Percentiles rank a stretch among this genome's conserved stretches.
Conservation (phyloP, 2,113 vertebrate genomes). For the Trichechus manatus region DNA sequence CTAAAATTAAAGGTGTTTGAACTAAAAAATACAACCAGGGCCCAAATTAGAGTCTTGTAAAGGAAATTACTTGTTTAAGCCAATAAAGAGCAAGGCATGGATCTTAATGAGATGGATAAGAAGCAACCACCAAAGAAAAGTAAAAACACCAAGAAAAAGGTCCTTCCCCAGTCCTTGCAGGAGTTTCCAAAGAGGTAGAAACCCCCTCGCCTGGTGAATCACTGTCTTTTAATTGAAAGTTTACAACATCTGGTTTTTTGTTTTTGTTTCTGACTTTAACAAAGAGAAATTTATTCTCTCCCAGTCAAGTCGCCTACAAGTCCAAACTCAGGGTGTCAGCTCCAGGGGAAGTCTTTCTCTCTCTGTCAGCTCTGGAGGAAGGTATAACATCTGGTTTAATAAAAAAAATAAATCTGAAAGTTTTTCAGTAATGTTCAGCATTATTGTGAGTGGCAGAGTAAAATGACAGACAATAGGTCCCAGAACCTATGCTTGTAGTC, state of each 20-base stretch:
- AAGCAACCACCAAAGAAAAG: neutral
- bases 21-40: neutral
- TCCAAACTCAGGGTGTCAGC: too few relatives aligned
- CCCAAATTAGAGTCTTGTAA: neutral
- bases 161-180: neutral
- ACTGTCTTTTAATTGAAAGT: neutral
- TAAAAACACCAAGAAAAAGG: neutral
- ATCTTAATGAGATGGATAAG: neutral
- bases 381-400: neutral
- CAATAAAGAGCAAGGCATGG: neutral
- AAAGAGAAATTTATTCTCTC: too few relatives aligned
- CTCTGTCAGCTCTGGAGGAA: too few relatives aligned
- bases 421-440: neutral
- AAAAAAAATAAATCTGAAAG: neutral
- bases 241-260: neutral
- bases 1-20: neutral
- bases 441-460: neutral
- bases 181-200: neutral
- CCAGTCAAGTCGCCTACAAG: too few relatives aligned
- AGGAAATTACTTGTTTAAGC: neutral
- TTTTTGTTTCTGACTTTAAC: too few relatives aligned
- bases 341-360: too few relatives aligned
- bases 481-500: neutral
- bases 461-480: too few relatives aligned
- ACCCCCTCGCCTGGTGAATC: neutral